phyloP scores from a whole-genome alignment of 2,797 vertebrate genomes.

The Danio albolineatus region DNA sequence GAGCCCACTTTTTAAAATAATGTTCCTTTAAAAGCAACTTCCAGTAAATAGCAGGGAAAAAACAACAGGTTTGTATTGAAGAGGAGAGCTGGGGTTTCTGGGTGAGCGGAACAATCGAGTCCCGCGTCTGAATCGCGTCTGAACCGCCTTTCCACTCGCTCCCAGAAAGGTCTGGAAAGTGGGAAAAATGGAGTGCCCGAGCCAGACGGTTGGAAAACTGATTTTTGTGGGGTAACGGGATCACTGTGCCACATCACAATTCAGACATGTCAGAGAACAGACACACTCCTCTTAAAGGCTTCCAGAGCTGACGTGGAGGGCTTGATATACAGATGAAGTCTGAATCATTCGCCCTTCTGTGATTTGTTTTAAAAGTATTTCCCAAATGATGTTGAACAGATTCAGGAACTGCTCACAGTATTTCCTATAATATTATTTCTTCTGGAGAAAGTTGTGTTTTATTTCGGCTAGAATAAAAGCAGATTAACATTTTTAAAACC shows the following conservation, averaged over 20 bases:
- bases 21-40: constrained; percentile 32
- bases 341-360: too few species aligned
- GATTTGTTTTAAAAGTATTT: too few species aligned
- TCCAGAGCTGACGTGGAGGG: constrained; percentile 42
- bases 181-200: constrained; percentile 37
- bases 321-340: constrained; percentile 15
- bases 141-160: not conserved
- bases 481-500: too few species aligned
- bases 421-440: too few species aligned
- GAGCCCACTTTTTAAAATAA: too few species aligned
- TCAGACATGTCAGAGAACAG: constrained; percentile 44
- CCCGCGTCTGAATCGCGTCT: constrained; percentile 50
- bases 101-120: constrained; percentile 57
- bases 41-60: constrained; percentile 32
- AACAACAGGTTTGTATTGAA: constrained; percentile 45
- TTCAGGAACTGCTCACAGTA: too few species aligned
- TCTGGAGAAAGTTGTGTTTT: too few species aligned
- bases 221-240: constrained; percentile 53
- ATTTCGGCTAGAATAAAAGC: too few species aligned
- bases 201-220: constrained; percentile 64
- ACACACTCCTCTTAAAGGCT: constrained; percentile 44
- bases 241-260: constrained; percentile 55
- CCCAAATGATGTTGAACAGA: too few species aligned
- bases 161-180: constrained; percentile 50
- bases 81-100: constrained; percentile 58